Conservation (phyloP, 2,113 vertebrate species). For the Tenebrosternarchus preto region DNA sequence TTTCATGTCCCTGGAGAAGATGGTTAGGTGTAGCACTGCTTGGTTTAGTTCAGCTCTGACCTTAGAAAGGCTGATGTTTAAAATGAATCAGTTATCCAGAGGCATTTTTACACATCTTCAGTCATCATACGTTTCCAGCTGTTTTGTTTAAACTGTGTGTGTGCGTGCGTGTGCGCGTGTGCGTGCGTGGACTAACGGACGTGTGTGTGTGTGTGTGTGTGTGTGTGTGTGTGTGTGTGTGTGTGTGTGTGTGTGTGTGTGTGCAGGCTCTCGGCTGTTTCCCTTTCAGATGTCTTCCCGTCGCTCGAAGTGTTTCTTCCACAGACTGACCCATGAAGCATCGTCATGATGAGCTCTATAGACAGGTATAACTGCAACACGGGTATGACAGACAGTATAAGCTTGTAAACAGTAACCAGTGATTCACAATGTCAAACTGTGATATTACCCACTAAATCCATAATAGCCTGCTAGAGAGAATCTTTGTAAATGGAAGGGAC, state of each 20-base stretch:
- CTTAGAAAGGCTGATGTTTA: neutral
- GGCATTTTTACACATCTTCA: too few relatives aligned
- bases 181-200: too few relatives aligned
- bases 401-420: too few relatives aligned
- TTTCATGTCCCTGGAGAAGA: too few relatives aligned
- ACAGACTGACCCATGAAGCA: slow-evolving; percentile 74
- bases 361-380: slow-evolving; percentile 60
- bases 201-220: neutral
- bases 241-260: neutral
- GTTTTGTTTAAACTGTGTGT: too few relatives aligned
- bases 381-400: too few relatives aligned
- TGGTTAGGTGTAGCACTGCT: neutral
- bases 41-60: neutral
- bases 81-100: neutral
- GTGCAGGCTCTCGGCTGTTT: slow-evolving; percentile 49
- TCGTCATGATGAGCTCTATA: slow-evolving; percentile 75
- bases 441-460: neutral
- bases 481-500: neutral
- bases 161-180: too few relatives aligned
- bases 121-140: too few relatives aligned
- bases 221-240: slow-evolving; percentile 4
- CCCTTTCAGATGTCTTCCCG: slow-evolving; percentile 77
- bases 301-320: slow-evolving; percentile 71
- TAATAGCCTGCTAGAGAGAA: neutral
- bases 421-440: too few relatives aligned